phyloP scores from a whole-genome alignment of 2,888 invertebrate genomes.

The Hypomecis atomaria region DNA sequence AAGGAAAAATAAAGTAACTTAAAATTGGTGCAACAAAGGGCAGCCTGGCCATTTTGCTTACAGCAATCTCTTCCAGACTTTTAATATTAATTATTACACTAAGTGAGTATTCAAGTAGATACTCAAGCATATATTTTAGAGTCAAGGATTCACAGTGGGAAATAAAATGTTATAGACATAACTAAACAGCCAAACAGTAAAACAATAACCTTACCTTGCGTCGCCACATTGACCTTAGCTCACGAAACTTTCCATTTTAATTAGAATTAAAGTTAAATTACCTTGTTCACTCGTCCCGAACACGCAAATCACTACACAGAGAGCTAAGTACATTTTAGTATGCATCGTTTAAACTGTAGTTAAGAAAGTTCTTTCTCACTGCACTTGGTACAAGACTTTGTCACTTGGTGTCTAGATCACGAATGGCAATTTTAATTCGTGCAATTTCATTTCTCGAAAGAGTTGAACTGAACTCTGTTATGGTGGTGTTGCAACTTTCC shows the following conservation, averaged over 20 bases:
- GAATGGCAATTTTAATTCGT: constrained; percentile 35
- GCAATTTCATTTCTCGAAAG: constrained; percentile 30
- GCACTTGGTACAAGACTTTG: constrained; percentile 14
- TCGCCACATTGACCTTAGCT: constrained; percentile 18
- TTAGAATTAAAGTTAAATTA: constrained; percentile 20
- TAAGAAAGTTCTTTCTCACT: constrained; percentile 10
- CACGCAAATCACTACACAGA: constrained; percentile 25
- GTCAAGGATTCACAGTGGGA: constrained; percentile 6
- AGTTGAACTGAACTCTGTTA: constrained; percentile 23
- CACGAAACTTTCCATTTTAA: constrained; percentile 26
- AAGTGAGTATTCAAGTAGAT: too few relatives aligned
- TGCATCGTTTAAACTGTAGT: constrained; percentile 16
- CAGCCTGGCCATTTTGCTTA: too few relatives aligned
- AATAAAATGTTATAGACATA: not conserved
- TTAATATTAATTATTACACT: too few relatives aligned
- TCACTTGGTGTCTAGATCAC: constrained; percentile 21
- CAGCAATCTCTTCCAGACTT: too few relatives aligned
- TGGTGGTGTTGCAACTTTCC: constrained; percentile 31
- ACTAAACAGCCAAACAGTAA: not conserved
- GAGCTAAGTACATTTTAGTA: constrained; percentile 8
- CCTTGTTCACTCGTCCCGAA: constrained; percentile 23
- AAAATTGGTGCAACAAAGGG: too few relatives aligned
- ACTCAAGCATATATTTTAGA: too few relatives aligned
- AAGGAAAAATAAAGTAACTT: too few relatives aligned
- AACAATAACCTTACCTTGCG: constrained; percentile 12